Evolutionary conservation across 1,140 invertebrate genomes (phyloP), one percentile per base, ranked within the genome.

Genomic region (Lysiphlebus fabarum): DNA sequence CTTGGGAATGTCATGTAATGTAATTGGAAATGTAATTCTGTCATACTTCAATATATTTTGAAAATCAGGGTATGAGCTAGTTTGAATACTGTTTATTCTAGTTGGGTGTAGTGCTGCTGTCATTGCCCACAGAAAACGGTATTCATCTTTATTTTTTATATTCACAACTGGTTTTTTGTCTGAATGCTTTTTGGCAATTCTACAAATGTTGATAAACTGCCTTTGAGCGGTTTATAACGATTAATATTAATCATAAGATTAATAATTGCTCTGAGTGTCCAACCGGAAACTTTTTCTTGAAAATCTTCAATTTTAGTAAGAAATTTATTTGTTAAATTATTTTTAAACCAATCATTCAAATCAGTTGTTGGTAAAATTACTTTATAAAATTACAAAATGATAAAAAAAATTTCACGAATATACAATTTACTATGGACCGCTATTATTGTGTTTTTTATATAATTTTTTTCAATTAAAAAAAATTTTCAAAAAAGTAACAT

Each of bases 231-330:
- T 12, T 26, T 44, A 54, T 65, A 65, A 48, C 57, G 33, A 43
- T 63, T 66, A 6, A 66, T 65, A 42, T 62, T 64, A 8, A 68
- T 26, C 6, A 34, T 10, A 34, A 65, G 55, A 56, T 68, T 61
- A 9, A 62, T 50, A 9, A 66, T 62, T 61, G 65, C 61, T 36
- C 12, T 47, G 33, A 65, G 48, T 26, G 54, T 47, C 64, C 63
- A 66, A 0, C 60, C 66, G 5, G 64, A 65, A 34, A 61, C 53
- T 14, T 40, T 51, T 44, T 62, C 56, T 53, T 65, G 51, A 43
- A 65, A 65, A n/a, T 65, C 61, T 37, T 61, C 61, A 5, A 63
- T 42, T 53, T 64, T 59, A 0, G 12, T 33, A 1, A 60, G 14
- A 12, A 66, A 36, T 55, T 50, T 49, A 12, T 54, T 36, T 12